These are phyloP conservation scores for Heliconius hermathena DNA, from an alignment of 1,140 invertebrate genomes.

Conservation along the genomic window DNA sequence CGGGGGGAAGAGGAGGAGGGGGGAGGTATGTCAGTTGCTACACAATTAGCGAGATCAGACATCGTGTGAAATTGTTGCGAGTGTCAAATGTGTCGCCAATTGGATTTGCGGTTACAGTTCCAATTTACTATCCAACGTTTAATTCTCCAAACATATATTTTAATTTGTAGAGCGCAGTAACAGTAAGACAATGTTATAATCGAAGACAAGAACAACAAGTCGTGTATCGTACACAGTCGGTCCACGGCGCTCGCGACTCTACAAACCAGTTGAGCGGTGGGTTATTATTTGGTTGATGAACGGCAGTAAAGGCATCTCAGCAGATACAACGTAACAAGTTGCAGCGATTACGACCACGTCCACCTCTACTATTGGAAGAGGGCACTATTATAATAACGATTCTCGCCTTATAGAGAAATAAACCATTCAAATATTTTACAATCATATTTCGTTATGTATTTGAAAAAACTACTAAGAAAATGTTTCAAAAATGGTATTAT, in stretches of 20 bases:
- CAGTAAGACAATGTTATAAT: not conserved
- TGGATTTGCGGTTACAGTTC: not conserved
- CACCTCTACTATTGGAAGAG: not conserved
- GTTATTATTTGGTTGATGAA: constrained; percentile 12
- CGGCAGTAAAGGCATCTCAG: not conserved
- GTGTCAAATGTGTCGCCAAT: constrained; percentile 23
- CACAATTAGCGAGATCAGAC: constrained; percentile 32
- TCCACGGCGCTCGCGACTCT: not conserved
- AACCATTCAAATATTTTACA: not conserved
- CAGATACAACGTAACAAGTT: constrained; percentile 17
- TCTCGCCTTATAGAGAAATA: not conserved
- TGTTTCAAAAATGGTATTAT: too few species aligned
- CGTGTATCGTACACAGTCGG: not conserved
- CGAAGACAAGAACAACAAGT: not conserved
- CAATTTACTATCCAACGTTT: not conserved
- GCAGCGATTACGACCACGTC: not conserved
- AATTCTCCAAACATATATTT: not conserved
- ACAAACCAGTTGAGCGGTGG: constrained; percentile 13
- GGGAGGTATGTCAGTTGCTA: not conserved
- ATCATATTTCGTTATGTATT: not conserved
- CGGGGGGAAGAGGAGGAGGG: not conserved
- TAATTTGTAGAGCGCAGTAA: not conserved
- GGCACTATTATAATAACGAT: not conserved
- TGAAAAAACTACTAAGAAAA: too few species aligned
- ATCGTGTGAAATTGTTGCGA: constrained; percentile 28